Evolutionary conservation across 2,797 vertebrate genomes (phyloP).

Genomic region (Emydoidea blandingii): DNA sequence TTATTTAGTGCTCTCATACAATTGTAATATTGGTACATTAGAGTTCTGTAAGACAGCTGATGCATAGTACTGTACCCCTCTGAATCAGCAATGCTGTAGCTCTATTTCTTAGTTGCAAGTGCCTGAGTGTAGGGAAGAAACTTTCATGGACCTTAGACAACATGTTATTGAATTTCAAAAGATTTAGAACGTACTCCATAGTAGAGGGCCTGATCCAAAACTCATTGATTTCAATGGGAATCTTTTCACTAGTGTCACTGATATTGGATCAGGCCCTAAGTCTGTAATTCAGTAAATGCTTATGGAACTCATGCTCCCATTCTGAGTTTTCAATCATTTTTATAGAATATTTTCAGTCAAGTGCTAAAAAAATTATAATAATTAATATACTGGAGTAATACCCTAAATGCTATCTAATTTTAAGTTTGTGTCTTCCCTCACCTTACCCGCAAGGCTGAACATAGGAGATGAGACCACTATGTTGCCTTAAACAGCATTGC

Average conservation of each 20-base stretch:
- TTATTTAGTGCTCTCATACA: neutral
- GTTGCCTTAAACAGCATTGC: neutral
- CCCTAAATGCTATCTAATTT: neutral
- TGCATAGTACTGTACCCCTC: neutral
- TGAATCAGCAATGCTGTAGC: rapidly evolving
- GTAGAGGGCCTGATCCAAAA: neutral
- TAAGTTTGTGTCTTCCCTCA: neutral
- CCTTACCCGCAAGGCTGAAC: neutral
- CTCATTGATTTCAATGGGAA: neutral
- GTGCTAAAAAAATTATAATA: neutral
- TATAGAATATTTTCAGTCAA: neutral
- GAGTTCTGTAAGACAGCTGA: rapidly evolving
- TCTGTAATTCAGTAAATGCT: neutral
- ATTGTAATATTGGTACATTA: neutral
- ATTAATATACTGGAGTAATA: neutral
- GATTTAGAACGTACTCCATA: rapidly evolving
- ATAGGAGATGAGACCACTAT: neutral
- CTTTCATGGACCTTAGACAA: rapidly evolving
- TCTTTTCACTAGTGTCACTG: neutral
- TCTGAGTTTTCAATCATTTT: neutral
- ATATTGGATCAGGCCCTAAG: rapidly evolving
- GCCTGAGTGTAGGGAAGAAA: rapidly evolving
- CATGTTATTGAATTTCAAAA: rapidly evolving
- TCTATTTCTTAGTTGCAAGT: neutral
- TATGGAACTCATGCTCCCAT: rapidly evolving